phyloP scores from a whole-genome alignment of 2,113 vertebrate genomes.

The Amblyornis subalaris region DNA sequence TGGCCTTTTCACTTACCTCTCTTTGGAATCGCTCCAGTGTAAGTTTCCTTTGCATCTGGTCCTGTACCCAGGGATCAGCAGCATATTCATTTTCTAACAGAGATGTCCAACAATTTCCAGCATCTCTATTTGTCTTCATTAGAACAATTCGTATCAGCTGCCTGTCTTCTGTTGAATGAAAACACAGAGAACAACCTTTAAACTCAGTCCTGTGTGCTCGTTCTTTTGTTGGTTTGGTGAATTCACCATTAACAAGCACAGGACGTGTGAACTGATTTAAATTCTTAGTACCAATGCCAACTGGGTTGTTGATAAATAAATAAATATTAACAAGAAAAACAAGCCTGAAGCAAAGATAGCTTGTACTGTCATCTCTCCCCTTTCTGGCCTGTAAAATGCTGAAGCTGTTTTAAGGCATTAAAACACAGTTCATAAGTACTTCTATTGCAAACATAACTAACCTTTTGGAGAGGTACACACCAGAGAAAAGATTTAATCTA shows the following conservation, averaged over 20 bases:
- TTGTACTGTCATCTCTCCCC: not conserved
- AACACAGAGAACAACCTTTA: not conserved
- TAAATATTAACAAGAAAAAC: not conserved
- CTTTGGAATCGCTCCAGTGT: conserved; percentile 94
- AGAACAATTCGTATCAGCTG: conserved; percentile 89
- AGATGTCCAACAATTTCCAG: conserved; percentile 94
- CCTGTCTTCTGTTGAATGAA: conserved; percentile 83
- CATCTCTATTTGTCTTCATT: conserved; percentile 92
- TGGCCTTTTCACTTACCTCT: conserved; percentile 75
- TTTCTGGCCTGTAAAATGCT: not conserved
- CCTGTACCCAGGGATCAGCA: conserved; percentile 92
- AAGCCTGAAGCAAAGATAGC: not conserved
- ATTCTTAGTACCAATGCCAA: not conserved
- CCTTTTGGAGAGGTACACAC: not conserved
- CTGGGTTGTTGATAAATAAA: not conserved
- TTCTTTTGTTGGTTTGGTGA: not conserved
- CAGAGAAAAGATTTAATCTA: not conserved
- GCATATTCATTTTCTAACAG: conserved; percentile 89
- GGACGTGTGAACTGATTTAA: not conserved
- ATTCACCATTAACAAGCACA: not conserved
- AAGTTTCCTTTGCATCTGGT: conserved; percentile 98
- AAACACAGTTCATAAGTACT: not conserved
- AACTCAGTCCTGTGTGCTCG: not conserved
- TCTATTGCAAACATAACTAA: not conserved
- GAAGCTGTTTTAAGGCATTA: not conserved